Evolutionary conservation across 2,113 vertebrate species (phyloP).

Genomic region (Myodes glareolus): DNA sequence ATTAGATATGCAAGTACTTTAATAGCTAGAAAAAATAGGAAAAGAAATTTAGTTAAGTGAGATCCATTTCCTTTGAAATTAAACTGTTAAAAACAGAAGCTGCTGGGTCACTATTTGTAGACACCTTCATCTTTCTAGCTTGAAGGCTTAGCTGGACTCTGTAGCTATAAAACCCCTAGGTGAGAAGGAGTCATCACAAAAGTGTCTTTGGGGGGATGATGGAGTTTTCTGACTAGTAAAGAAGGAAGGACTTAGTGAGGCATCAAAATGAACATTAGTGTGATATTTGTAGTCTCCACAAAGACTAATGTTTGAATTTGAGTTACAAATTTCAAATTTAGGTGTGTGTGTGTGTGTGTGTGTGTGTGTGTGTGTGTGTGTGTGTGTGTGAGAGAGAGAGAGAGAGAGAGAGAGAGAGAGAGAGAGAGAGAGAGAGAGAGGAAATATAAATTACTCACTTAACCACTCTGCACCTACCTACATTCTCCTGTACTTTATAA

Average conservation of each 20-base stretch:
- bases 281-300: not conserved
- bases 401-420: not conserved
- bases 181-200: conserved; percentile 53
- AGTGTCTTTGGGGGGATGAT: conserved; percentile 54
- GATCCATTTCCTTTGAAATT: conserved; percentile 83
- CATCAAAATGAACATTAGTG: not conserved
- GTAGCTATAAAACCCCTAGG: conserved; percentile 77
- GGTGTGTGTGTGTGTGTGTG: not conserved
- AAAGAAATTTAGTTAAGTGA: conserved; percentile 84
- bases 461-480: not conserved
- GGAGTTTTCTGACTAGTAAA: conserved; percentile 59
- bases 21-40: conserved; percentile 86
- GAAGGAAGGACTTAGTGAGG: conserved; percentile 55
- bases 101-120: conserved; percentile 71
- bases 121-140: conserved; percentile 80
- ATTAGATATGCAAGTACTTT: conserved; percentile 87
- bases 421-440: not conserved
- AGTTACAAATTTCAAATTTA: conserved; percentile 3
- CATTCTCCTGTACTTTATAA: not conserved
- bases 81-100: conserved; percentile 83
- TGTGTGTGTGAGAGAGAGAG: too few species aligned
- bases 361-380: not conserved
- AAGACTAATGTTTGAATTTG: conserved; percentile 13
- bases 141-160: conserved; percentile 74
- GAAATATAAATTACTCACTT: not conserved